A percentile compares a stretch with the other conserved stretches of the same genome.
phyloP scores from a whole-genome alignment of 2,888 invertebrate species.

The Steinernema hermaphroditum region DNA sequence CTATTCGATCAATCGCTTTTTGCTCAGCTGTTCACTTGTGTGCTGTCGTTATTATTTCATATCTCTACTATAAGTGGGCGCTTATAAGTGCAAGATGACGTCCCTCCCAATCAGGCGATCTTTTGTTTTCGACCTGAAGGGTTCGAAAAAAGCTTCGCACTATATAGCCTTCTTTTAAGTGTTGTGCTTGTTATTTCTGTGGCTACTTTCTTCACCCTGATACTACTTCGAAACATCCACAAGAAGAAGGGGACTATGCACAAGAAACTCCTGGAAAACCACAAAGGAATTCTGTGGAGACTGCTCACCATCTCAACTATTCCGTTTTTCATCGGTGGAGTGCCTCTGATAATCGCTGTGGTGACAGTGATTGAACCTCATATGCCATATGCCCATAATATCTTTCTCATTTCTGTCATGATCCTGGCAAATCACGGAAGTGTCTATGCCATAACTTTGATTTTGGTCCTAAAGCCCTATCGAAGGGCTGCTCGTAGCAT shows the following conservation, averaged over 20 bases:
- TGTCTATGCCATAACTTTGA: background rate
- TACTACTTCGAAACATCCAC: background rate
- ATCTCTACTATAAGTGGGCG: no score
- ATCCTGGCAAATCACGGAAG: background rate
- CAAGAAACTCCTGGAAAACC: background rate
- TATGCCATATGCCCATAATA: background rate
- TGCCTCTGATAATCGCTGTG: background rate
- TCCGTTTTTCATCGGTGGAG: background rate
- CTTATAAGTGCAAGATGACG: no score
- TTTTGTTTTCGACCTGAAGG: no score
- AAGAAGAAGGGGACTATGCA: background rate
- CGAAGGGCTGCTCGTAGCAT: background rate
- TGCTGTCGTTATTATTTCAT: no score
- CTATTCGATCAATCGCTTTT: background rate
- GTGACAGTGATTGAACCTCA: background rate
- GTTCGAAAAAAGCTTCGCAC: background rate
- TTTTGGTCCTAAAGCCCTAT: background rate
- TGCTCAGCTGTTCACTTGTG: background rate
- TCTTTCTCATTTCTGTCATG: background rate
- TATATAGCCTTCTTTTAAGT: background rate
- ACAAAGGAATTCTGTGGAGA: background rate
- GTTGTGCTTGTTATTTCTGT: background rate
- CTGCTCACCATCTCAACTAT: background rate
- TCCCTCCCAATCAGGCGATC: no score
- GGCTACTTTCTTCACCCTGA: background rate